Evolutionary conservation across 2,888 invertebrate species (phyloP).

Genomic region (Tillus elongatus): DNA sequence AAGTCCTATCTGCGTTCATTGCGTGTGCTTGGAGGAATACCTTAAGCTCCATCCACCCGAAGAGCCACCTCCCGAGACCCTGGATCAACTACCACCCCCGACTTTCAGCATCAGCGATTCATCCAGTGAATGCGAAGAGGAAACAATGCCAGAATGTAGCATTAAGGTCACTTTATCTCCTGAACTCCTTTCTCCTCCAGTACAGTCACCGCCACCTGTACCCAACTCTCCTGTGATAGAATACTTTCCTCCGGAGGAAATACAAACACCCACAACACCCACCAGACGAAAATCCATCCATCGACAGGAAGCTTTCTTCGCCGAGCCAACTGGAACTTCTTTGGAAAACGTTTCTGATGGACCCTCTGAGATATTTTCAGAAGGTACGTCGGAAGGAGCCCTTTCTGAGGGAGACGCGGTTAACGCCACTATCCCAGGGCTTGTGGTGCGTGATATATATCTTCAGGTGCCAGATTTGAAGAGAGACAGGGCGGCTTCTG

Average conservation of each 20-base stretch:
- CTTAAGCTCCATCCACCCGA: conserved; percentile 46
- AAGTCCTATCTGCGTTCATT: conserved; percentile 66
- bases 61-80: conserved; percentile 38
- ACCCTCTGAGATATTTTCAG: conserved; percentile 39
- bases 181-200: conserved; percentile 42
- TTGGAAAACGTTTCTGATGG: conserved; percentile 56
- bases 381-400: conserved; percentile 36
- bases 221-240: conserved; percentile 49
- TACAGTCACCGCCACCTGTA: conserved; percentile 38
- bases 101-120: conserved; percentile 47
- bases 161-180: conserved; percentile 58
- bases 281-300: conserved; percentile 63
- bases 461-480: conserved; percentile 70
- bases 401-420: conserved; percentile 31
- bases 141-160: conserved; percentile 44
- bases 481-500: conserved; percentile 78
- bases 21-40: conserved; percentile 68
- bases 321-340: conserved; percentile 62
- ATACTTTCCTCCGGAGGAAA: conserved; percentile 45
- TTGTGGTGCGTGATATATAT: conserved; percentile 38
- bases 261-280: conserved; percentile 31
- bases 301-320: conserved; percentile 74
- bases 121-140: conserved; percentile 42
- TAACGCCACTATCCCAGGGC: conserved; percentile 30
- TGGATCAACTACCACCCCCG: conserved; percentile 23